Conservation (phyloP, 1,140 invertebrate species). For the silkworm (Bombyx mori) region ASM3026992v2 NC_085123.1:6878501-6879000, state of each 20-base stretch:
- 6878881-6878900: constrained; percentile 28
- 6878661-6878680: constrained; percentile 2
- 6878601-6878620: constrained; percentile 20
- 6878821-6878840: constrained; percentile 31
- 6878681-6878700: constrained; percentile 17
- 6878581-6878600: constrained; percentile 17
- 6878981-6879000: neutral
- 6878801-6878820: constrained; percentile 26
- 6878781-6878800: constrained; percentile 16
- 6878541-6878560: constrained; percentile 11
- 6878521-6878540: constrained; percentile 10
- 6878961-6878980: constrained; percentile 13
- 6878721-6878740: constrained; percentile 8
- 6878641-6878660: neutral
- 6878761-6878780: constrained; percentile 22
- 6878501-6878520: constrained; percentile 14
- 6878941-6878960: constrained; percentile 30
- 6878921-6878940: constrained; percentile 20
- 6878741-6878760: constrained; percentile 26
- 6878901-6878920: constrained; percentile 39
- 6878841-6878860: constrained; percentile 27
- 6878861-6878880: constrained; percentile 36
- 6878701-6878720: constrained; percentile 5
- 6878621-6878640: neutral
- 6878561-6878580: constrained; percentile 18